These are phyloP conservation scores for Telmatochromis sp. DNA, from an alignment of 2,113 vertebrate genomes.

Conservation along the genomic window DNA sequence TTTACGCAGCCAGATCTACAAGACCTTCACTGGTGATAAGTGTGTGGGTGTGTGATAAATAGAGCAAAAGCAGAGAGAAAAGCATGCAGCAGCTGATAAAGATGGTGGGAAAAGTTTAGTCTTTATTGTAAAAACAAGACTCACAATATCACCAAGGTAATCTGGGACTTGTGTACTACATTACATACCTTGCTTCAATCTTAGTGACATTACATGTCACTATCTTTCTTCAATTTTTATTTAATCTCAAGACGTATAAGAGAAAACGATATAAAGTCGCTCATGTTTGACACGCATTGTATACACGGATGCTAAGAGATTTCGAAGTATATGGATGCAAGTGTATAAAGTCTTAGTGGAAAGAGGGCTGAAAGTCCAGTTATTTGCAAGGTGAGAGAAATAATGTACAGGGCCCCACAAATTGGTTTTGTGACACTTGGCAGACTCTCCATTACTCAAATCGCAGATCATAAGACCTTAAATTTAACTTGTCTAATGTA, in stretches of 20 bases:
- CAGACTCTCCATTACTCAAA: neutral
- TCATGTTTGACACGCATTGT: neutral
- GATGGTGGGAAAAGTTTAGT: neutral
- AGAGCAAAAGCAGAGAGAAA: neutral
- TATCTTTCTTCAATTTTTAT: neutral
- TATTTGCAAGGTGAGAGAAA: neutral
- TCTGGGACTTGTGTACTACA: neutral
- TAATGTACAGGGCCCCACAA: neutral
- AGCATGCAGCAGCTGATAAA: neutral
- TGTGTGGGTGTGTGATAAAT: constrained; percentile 23
- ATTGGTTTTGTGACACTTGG: neutral
- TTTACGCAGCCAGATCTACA: constrained; percentile 8
- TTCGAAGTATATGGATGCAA: neutral
- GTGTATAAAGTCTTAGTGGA: neutral
- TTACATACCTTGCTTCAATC: neutral
- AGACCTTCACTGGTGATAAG: constrained; percentile 18
- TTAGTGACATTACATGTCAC: neutral
- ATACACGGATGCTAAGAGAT: neutral
- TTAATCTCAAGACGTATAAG: neutral
- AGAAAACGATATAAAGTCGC: neutral
- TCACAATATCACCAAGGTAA: neutral
- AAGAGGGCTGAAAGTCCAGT: neutral
- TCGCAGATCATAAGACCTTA: neutral
- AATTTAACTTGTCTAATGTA: neutral
- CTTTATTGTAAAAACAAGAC: neutral